Evolutionary conservation across 2,888 invertebrate species (phyloP), one percentile per base, ranked within the genome.

Genomic region (Empis livida): DNA sequence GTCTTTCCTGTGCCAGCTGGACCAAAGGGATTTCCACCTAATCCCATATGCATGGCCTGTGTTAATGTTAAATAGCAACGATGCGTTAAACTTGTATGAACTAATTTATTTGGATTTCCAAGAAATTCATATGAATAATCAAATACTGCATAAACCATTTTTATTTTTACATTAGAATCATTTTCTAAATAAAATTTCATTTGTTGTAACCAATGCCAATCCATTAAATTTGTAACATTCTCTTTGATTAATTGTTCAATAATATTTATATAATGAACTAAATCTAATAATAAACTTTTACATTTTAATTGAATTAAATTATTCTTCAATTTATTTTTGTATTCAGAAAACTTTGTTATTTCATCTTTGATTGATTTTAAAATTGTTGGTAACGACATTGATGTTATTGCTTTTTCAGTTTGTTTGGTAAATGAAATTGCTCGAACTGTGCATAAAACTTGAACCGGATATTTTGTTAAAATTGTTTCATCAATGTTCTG

Each of bases 1-100:
- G 97, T 99, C 73, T 99, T 99, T 0, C 97, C 97, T 1, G 97
- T 99, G 47, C 99, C 99, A 16, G 99, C 99, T 2, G 97, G 97
- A 1, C 99, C 99, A 60, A 96, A 97, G 0, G 97, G 97, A 72
- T 99, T 99, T 10, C 97, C 99, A 48, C 97, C 96, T 56, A 97
- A 75, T 1, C 97, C 97, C 70, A 97, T 82, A 61, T 88, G 84
- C 79, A 97, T 84, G 3, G 93, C 91, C 80, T 97, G 97, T 10
- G 95, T 96, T 49, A 99, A 73, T 40, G 97, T 95, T 48, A 99
- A 75, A 70, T 96, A 99, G 65, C 99, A 99, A 64, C 94, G 91
- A 68, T 99, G 96, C 15, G 97, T 97, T 46, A 97, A 73, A 31
- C 90, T 88, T 0, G 99, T 99, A 60, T 94, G 84, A 8, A 99